phyloP scores from a whole-genome alignment of 1,140 invertebrate genomes.

The Doryteuthis pealeii region DNA sequence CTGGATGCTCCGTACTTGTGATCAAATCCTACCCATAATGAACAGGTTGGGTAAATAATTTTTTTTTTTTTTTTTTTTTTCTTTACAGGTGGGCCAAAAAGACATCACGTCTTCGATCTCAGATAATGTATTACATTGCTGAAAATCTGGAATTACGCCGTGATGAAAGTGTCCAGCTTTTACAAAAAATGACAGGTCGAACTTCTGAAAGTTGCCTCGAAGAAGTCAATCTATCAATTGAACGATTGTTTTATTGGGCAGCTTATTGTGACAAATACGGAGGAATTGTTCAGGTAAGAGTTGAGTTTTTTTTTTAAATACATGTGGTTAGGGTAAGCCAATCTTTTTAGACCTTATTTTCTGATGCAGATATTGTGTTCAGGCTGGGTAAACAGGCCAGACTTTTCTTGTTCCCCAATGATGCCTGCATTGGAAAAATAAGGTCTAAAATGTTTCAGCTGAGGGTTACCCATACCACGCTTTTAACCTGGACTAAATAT shows the following conservation, averaged over 20 bases:
- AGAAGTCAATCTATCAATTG: conserved; percentile 59
- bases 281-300: conserved; percentile 56
- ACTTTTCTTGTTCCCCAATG: too few species aligned
- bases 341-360: too few species aligned
- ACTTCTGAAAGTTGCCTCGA: conserved; percentile 35
- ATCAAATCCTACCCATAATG: too few species aligned
- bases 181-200: conserved; percentile 51
- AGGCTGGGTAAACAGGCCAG: not conserved
- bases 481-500: too few species aligned
- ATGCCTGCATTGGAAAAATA: too few species aligned
- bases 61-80: too few species aligned
- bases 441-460: too few species aligned
- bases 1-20: too few species aligned
- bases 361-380: too few species aligned
- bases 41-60: too few species aligned
- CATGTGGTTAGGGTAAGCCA: not conserved
- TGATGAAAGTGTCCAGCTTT: conserved; percentile 51
- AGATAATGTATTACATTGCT: conserved; percentile 63
- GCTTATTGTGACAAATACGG: conserved; percentile 62
- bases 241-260: conserved; percentile 62
- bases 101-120: conserved; percentile 61
- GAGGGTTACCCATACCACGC: too few species aligned
- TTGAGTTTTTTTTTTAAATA: conserved; percentile 4
- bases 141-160: conserved; percentile 60
- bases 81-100: conserved; percentile 60